These are phyloP conservation scores for Boulengeromyrus knoepffleri DNA, from an alignment of 2,113 vertebrate species.

Conservation along the genomic window DNA sequence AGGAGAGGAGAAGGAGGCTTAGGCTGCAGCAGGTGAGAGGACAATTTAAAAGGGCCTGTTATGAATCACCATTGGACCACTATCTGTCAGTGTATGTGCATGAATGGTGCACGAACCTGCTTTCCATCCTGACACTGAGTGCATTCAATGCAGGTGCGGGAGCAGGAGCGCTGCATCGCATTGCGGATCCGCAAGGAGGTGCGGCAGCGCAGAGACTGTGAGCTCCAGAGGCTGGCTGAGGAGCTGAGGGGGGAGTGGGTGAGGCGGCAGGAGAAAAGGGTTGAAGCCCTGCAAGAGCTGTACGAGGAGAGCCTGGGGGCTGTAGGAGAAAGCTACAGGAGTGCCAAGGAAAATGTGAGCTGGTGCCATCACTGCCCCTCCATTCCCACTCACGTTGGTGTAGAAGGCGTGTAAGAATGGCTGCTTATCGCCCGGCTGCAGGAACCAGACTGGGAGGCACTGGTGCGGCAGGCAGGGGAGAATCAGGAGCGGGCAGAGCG, in stretches of 20 bases:
- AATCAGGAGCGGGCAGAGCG: constrained; percentile 70
- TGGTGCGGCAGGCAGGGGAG: constrained; percentile 60
- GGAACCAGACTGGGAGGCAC: constrained; percentile 66
- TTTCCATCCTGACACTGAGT: background rate
- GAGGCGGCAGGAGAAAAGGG: constrained; percentile 65
- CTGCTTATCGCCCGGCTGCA: constrained; percentile 25
- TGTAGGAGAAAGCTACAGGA: constrained; percentile 75
- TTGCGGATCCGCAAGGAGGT: constrained; percentile 72
- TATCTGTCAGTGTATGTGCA: background rate
- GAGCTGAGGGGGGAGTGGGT: constrained; percentile 73
- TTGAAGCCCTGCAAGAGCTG: constrained; percentile 62
- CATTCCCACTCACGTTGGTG: background rate
- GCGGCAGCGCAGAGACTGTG: constrained; percentile 64
- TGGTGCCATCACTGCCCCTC: background rate
- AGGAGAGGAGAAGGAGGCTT: constrained; percentile 78
- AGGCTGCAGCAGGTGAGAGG: constrained; percentile 78
- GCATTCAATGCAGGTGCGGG: constrained; percentile 70
- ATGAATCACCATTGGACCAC: background rate
- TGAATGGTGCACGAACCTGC: background rate
- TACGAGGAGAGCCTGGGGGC: constrained; percentile 72
- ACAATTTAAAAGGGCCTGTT: background rate
- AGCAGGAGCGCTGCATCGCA: constrained; percentile 81
- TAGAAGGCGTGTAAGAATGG: background rate
- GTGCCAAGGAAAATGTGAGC: constrained; percentile 80
- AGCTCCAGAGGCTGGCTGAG: constrained; percentile 66